A percentile compares a stretch with the other conserved stretches of the same genome.
phyloP scores from a whole-genome alignment of 2,888 invertebrate species.

The Hanleya hanleyi region DNA sequence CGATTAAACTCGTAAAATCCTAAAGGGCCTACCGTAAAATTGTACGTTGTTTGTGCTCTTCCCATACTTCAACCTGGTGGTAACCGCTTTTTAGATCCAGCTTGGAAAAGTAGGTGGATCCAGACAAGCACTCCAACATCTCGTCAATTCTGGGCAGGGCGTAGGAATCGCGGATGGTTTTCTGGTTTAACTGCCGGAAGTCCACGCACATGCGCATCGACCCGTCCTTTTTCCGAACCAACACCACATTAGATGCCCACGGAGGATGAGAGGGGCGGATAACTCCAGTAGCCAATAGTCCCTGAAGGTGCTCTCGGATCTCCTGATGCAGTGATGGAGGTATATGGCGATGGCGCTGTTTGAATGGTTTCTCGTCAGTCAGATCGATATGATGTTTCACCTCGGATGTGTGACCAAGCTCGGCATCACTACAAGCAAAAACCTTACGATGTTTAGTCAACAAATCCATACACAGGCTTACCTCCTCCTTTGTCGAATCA shows the following conservation, averaged over 20 bases:
- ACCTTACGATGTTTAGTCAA: background rate
- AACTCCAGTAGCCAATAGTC: background rate
- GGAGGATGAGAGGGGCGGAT: constrained; percentile 12
- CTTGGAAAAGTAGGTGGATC: too few species aligned
- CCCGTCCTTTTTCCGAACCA: constrained; percentile 11
- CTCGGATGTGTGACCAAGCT: constrained; percentile 11
- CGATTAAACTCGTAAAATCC: too few species aligned
- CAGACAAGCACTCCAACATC: too few species aligned
- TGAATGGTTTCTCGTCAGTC: constrained; percentile 9
- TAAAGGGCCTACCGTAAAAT: too few species aligned
- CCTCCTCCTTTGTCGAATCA: background rate
- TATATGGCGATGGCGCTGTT: constrained; percentile 11
- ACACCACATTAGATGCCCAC: constrained; percentile 11
- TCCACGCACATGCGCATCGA: too few species aligned
- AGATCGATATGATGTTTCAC: constrained; percentile 14
- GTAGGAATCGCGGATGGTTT: too few species aligned
- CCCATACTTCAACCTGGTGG: too few species aligned
- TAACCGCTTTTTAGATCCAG: too few species aligned
- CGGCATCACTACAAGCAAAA: constrained; percentile 14
- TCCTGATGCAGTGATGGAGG: constrained; percentile 14
- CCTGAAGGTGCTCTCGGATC: constrained; percentile 18
- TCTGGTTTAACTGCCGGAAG: too few species aligned
- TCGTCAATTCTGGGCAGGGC: too few species aligned
- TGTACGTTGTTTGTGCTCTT: too few species aligned
- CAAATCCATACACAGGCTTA: background rate